Conservation (phyloP, 2,888 invertebrate genomes). For the Macaria notata region DNA sequence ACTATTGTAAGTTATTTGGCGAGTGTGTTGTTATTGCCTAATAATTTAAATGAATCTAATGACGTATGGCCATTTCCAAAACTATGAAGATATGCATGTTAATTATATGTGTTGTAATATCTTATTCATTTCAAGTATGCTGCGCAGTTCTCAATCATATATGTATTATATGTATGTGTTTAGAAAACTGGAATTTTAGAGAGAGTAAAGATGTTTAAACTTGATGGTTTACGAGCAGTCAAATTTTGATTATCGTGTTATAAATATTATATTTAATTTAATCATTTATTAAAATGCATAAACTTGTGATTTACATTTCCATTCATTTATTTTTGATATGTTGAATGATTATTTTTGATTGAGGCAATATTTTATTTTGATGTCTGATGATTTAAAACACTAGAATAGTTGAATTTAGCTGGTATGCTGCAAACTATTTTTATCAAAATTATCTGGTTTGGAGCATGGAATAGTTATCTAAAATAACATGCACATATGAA, state of each 20-base stretch:
- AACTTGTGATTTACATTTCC: no score
- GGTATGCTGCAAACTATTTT: no score
- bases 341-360: no score
- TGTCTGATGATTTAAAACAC: no score
- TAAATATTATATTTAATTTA: slow-evolving; percentile 29
- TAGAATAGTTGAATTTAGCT: no score
- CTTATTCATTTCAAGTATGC: slow-evolving; percentile 15
- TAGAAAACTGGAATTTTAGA: slow-evolving; percentile 7
- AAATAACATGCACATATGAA: no score
- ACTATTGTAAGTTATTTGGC: slow-evolving; percentile 56
- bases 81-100: slow-evolving; percentile 40
- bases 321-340: no score
- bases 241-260: slow-evolving; percentile 34
- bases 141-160: slow-evolving; percentile 18
- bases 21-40: slow-evolving; percentile 61
- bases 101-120: slow-evolving; percentile 46
- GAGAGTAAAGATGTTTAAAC: slow-evolving; percentile 36
- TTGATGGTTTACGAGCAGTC: slow-evolving; percentile 17
- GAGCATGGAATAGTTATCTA: no score
- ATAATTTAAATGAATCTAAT: slow-evolving; percentile 71
- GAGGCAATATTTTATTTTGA: no score
- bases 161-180: slow-evolving; percentile 5
- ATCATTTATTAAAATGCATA: slow-evolving; percentile 45
- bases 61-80: slow-evolving; percentile 51
- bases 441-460: no score